Percentiles rank a stretch among this genome's conserved stretches.
phyloP scores from a whole-genome alignment of 2,797 vertebrate genomes.

The Perodicticus potto region DNA sequence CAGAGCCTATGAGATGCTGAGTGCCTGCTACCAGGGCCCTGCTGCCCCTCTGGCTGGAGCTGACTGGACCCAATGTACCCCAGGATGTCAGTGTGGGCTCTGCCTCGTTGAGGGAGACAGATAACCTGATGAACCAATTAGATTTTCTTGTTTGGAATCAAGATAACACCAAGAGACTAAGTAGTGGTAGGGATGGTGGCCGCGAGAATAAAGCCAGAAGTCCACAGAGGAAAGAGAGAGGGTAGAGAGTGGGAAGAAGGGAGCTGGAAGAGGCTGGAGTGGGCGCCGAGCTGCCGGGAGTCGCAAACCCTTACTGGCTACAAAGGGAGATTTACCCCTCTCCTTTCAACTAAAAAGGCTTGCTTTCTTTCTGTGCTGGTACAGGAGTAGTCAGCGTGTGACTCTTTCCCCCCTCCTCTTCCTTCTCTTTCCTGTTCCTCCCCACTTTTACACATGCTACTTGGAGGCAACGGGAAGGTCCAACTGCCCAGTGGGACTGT shows the following conservation, averaged over 20 bases:
- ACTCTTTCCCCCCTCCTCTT: not conserved
- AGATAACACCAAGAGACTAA: not conserved
- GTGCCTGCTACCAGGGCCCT: not conserved
- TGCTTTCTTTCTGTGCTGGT: not conserved
- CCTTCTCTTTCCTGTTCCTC: not conserved
- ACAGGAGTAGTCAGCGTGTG: not conserved
- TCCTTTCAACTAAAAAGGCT: no score
- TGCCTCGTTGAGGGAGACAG: not conserved
- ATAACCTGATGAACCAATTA: not conserved
- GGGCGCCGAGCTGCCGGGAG: not conserved
- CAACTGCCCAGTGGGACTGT: accelerated
- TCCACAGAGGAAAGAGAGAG: not conserved
- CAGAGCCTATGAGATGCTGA: not conserved
- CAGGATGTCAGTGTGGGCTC: not conserved
- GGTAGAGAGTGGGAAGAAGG: not conserved
- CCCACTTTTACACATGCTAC: not conserved
- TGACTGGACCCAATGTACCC: not conserved
- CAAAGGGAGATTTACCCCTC: no score
- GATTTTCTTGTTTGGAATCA: conserved; percentile 9
- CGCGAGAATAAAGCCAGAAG: not conserved
- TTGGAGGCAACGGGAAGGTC: not conserved
- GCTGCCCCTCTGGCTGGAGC: not conserved
- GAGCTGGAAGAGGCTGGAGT: not conserved
- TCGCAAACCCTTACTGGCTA: not conserved
- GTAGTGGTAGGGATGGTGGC: not conserved